Base-by-base conservation (phyloP, 2,888 invertebrate genomes). In the Liodrosophila aerea region DNA sequence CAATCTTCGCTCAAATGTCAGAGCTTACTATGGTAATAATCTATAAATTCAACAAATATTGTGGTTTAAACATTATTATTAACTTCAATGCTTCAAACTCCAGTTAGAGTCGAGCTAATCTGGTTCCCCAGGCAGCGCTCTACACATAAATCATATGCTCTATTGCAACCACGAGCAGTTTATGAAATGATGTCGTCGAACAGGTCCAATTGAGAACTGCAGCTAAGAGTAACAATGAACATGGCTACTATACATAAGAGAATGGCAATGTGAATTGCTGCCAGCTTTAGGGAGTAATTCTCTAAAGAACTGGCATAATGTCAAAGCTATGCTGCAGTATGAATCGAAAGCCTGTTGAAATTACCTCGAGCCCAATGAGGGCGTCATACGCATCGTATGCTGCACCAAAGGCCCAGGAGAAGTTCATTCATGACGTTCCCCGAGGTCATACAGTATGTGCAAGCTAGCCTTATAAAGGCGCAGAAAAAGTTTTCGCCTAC, bases 401-500 rank as follows among this genome's bases (percentile, higher is more conserved):
- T 22, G 63, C 70, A 39, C 34, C 45, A 45, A 67, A 64, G 71
- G 71, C 67, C 41, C 43, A 51, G 43, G 39, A 52, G 60, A 65
- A 49, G 40, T 53, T 36, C 22, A 8, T 22, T 29, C 36, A 39
- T 45, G 31, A 22, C n/a, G n/a, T 7, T 37, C 27, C 36, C 36
- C n/a, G 34, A 37, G 50, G 43, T 39, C 47, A 11, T 16, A 15
- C 36, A 15, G 13, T 34, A 34, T 13, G n/a, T 5, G 5, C 22
- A 2, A 22, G 22, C 22, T 22, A 5, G 22, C 3, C 22, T 5
- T 4, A 22, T 22, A 22, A 22, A 22, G 22, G 22, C 22, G 3
- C 22, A 56, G 37, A 58, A 72, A 64, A 77, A 77, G 78, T 73
- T 71, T 53, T 62, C 56, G 58, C 73, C 77, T 77, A 76, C 73